Conservation (phyloP, 92 coral and sea anemone genomes). For the Porites cylindrica region DNA sequence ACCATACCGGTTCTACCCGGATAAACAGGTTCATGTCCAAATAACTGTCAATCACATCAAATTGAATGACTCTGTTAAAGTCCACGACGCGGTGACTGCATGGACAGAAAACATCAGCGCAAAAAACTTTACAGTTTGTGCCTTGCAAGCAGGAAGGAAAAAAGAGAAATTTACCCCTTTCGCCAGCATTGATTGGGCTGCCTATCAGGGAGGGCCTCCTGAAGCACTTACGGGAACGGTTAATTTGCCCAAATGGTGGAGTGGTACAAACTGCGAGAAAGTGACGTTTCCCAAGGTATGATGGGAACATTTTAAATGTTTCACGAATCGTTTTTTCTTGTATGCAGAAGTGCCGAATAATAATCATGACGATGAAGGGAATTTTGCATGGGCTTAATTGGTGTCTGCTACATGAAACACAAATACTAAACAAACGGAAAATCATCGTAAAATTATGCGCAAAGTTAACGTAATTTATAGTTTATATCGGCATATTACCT, state of each 20-base stretch:
- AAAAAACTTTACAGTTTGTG: slow-evolving; percentile 71
- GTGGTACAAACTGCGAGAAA: slow-evolving; percentile 64
- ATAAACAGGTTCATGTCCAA: slow-evolving; percentile 19
- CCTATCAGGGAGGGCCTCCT: slow-evolving; percentile 68
- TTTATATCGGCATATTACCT: too few species aligned
- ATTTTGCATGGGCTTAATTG: too few species aligned
- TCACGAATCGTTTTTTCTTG: too few species aligned
- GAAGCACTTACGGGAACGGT: slow-evolving; percentile 68
- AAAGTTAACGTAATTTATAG: too few species aligned
- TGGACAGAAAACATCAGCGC: slow-evolving; percentile 68
- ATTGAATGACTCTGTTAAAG: background rate
- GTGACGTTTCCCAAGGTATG: slow-evolving; percentile 61
- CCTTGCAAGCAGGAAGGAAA: slow-evolving; percentile 64
- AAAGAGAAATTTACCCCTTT: slow-evolving; percentile 32
- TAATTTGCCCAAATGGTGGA: slow-evolving; percentile 72
- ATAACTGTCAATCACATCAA: slow-evolving; percentile 2
- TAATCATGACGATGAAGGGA: too few species aligned
- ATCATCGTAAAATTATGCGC: too few species aligned
- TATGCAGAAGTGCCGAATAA: too few species aligned
- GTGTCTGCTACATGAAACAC: too few species aligned
- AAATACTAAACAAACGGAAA: too few species aligned
- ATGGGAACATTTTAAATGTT: too few species aligned
- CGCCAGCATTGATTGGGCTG: slow-evolving; percentile 61
- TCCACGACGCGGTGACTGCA: slow-evolving; percentile 76
- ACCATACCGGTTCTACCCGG: slow-evolving; percentile 31